phyloP scores from a whole-genome alignment of 2,888 invertebrate species.

The Drosophila dives region DNA sequence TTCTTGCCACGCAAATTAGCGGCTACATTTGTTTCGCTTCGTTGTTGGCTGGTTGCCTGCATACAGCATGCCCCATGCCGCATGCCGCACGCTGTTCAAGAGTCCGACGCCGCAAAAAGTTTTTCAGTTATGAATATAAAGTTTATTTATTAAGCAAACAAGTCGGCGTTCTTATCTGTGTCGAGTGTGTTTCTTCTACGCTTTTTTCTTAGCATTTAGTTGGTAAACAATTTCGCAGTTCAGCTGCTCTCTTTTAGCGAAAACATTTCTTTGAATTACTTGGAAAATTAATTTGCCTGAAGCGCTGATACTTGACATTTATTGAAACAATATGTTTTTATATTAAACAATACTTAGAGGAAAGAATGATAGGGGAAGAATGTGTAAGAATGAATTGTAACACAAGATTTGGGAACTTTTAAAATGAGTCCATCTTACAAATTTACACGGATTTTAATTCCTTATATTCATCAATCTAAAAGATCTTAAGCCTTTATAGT shows the following conservation, averaged over 20 bases:
- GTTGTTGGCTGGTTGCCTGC: constrained; percentile 12
- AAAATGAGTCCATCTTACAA: not conserved
- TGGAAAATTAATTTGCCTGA: constrained; percentile 51
- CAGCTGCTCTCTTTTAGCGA: constrained; percentile 26
- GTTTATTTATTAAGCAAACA: constrained; percentile 80
- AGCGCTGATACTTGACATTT: constrained; percentile 7
- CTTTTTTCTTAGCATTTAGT: constrained; percentile 29
- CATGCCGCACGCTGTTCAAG: constrained; percentile 23
- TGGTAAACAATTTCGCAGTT: constrained; percentile 70
- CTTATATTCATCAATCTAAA: not conserved
- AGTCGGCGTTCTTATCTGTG: constrained; percentile 73
- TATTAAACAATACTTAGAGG: not conserved
- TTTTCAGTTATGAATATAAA: constrained; percentile 80
- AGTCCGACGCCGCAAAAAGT: constrained; percentile 59
- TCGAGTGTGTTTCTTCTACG: constrained; percentile 49
- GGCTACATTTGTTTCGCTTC: constrained; percentile 73
- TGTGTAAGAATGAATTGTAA: not conserved
- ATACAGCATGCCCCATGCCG: not conserved
- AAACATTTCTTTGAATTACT: constrained; percentile 36
- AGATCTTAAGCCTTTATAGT: not conserved
- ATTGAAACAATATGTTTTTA: constrained; percentile 15
- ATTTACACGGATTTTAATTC: not conserved
- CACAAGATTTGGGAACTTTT: not conserved
- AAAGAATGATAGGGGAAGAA: not conserved
- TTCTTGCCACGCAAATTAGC: constrained; percentile 75